Evolutionary conservation across 2,888 invertebrate genomes (phyloP).

Genomic region (Idaea straminata): DNA sequence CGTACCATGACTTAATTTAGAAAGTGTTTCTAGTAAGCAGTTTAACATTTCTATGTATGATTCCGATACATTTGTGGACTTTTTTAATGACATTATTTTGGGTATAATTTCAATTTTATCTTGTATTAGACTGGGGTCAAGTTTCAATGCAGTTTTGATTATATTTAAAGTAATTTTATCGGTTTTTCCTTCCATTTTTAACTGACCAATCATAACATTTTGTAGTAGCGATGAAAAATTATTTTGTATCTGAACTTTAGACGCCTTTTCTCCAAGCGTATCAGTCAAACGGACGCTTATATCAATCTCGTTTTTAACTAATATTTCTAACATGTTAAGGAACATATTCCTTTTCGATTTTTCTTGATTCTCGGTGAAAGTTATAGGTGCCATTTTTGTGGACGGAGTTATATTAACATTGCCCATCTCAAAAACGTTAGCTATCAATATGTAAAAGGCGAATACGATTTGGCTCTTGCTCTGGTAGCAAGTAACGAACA

Average conservation of each 20-base stretch:
- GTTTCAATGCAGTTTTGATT: slow-evolving; percentile 57
- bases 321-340: slow-evolving; percentile 56
- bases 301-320: slow-evolving; percentile 63
- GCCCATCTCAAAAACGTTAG: slow-evolving; percentile 54
- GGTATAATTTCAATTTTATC: slow-evolving; percentile 63
- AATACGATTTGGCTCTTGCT: slow-evolving; percentile 65
- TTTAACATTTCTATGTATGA: slow-evolving; percentile 60
- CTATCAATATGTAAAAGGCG: slow-evolving; percentile 63
- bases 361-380: slow-evolving; percentile 49
- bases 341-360: slow-evolving; percentile 62
- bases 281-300: slow-evolving; percentile 61
- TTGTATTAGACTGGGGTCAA: slow-evolving; percentile 69
- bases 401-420: slow-evolving; percentile 62
- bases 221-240: slow-evolving; percentile 62
- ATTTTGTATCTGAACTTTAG: slow-evolving; percentile 66
- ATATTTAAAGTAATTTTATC: slow-evolving; percentile 62
- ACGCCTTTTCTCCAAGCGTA: slow-evolving; percentile 58
- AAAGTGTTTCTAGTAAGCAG: slow-evolving; percentile 62
- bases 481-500: slow-evolving; percentile 60
- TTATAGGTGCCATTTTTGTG: slow-evolving; percentile 51
- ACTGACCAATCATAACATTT: slow-evolving; percentile 57
- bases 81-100: slow-evolving; percentile 63
- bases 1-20: slow-evolving; percentile 67
- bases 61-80: slow-evolving; percentile 37
- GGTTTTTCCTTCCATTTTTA: slow-evolving; percentile 61